phyloP scores from a whole-genome alignment of 2,888 invertebrate genomes.

The Muschampia plurimacula region DNA sequence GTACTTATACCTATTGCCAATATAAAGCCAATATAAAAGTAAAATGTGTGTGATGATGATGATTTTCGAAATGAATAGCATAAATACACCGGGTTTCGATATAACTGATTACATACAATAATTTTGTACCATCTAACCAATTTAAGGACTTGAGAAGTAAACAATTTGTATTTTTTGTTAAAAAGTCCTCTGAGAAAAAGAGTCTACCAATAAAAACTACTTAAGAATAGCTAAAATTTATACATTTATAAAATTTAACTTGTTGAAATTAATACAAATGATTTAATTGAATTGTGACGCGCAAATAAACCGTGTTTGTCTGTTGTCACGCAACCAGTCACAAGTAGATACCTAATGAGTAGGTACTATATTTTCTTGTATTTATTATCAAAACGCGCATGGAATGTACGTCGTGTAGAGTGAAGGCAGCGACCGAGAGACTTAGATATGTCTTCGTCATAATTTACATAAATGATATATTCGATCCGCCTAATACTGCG shows the following conservation, averaged over 20 bases:
- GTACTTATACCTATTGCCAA: constrained; percentile 27
- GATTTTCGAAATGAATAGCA: not conserved
- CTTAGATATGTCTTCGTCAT: constrained; percentile 85
- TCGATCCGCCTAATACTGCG: constrained; percentile 81
- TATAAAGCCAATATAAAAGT: not conserved
- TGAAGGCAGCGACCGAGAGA: constrained; percentile 70
- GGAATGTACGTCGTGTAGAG: constrained; percentile 81
- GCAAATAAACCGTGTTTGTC: constrained; percentile 20
- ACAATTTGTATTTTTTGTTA: no score
- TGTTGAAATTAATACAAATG: not conserved
- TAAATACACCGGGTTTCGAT: constrained; percentile 44
- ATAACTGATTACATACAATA: no score
- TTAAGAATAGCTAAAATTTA: no score
- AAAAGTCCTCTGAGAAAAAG: no score
- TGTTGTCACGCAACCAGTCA: constrained; percentile 25
- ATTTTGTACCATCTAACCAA: no score
- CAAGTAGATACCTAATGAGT: not conserved
- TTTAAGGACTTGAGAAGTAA: no score
- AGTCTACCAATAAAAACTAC: no score
- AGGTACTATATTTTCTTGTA: constrained; percentile 57
- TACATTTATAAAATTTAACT: no score
- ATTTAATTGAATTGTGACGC: constrained; percentile 11
- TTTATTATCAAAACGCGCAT: constrained; percentile 65
- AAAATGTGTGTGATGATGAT: not conserved
- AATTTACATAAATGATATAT: constrained; percentile 86